Conservation (phyloP, 2,888 invertebrate species). For the Ormyrus thymus region DNA sequence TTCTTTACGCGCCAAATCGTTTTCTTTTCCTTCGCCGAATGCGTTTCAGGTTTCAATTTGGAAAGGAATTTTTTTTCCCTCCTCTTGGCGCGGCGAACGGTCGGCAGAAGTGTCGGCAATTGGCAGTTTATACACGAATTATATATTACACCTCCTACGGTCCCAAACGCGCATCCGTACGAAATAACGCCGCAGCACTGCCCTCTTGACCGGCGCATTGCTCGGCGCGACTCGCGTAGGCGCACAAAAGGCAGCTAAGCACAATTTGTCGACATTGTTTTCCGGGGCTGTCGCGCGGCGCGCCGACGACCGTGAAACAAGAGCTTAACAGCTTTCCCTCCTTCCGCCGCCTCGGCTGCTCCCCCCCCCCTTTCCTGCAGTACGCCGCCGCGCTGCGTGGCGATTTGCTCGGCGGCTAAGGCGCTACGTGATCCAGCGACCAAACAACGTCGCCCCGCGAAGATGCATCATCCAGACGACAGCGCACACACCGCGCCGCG, state of each 20-base stretch:
- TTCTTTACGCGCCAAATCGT: too few species aligned
- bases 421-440: constrained; percentile 57
- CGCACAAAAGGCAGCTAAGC: neutral
- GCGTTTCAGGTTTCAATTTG: too few species aligned
- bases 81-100: constrained; percentile 1
- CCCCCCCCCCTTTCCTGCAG: constrained; percentile 24
- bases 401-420: constrained; percentile 43
- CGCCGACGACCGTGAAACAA: constrained; percentile 37
- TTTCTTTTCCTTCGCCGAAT: too few species aligned
- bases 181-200: too few species aligned
- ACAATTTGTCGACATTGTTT: constrained; percentile 42
- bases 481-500: neutral
- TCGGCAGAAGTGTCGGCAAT: too few species aligned
- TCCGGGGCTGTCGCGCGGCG: neutral
- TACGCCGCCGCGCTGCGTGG: neutral
- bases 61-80: too few species aligned
- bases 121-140: too few species aligned
- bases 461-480: constrained; percentile 55
- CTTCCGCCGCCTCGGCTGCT: neutral
- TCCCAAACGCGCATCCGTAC: too few species aligned
- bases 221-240: neutral
- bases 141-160: too few species aligned
- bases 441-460: constrained; percentile 55
- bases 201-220: constrained; percentile 14
- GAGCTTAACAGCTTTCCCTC: constrained; percentile 48